Conservation (phyloP, 2,797 vertebrate species). For the Pantherophis alleghaniensis region DNA sequence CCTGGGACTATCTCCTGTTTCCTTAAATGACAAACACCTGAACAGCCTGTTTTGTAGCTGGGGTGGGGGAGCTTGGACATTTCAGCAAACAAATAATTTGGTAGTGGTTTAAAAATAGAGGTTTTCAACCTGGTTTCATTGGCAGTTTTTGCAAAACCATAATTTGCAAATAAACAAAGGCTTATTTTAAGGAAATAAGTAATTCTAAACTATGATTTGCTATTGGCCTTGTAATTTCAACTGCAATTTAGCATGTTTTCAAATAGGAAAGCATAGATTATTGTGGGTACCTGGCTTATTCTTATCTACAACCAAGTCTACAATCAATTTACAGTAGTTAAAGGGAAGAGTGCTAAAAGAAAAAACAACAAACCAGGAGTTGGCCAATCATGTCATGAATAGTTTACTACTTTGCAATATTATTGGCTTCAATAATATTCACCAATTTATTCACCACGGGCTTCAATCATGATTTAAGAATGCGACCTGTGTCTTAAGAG, state of each 20-base stretch:
- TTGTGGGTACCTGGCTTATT: background rate
- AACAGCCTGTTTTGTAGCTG: background rate
- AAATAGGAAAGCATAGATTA: background rate
- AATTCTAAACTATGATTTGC: background rate
- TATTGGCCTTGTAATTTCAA: background rate
- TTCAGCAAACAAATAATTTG: background rate
- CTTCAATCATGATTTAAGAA: background rate
- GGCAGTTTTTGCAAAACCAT: background rate
- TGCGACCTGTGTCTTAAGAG: background rate
- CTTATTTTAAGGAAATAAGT: background rate
- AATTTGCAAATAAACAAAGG: background rate
- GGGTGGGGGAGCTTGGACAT: background rate
- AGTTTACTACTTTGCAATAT: background rate
- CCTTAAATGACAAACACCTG: slow-evolving; percentile 9
- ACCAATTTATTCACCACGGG: background rate
- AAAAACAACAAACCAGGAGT: background rate
- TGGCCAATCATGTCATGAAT: background rate
- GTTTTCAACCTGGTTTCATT: background rate
- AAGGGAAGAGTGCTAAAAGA: background rate
- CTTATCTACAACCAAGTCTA: background rate
- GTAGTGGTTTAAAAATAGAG: background rate
- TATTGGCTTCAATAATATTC: too few relatives aligned
- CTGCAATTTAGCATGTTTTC: background rate
- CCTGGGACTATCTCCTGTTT: background rate
- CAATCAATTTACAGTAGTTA: background rate